phyloP scores from a whole-genome alignment of 2,113 vertebrate genomes.

The Naja naja region DNA sequence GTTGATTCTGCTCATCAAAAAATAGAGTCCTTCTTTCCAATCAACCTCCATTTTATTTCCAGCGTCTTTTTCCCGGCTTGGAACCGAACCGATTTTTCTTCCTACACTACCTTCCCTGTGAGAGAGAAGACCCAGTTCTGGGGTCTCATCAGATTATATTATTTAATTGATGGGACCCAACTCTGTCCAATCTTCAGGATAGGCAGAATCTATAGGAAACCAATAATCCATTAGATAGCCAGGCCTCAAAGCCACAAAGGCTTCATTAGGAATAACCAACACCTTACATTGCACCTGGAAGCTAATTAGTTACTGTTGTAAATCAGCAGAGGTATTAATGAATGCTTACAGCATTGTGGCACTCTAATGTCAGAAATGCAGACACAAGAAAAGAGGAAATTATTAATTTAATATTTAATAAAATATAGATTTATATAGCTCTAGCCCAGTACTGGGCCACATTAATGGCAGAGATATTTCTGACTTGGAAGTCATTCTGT shows the following conservation, averaged over 20 bases:
- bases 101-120: not conserved
- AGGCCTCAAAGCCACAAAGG: not conserved
- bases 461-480: not conserved
- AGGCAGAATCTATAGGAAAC: not conserved
- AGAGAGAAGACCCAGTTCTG: not conserved
- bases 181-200: not conserved
- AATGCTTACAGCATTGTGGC: not conserved
- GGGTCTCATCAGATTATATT: not conserved
- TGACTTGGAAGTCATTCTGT: not conserved
- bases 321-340: not conserved
- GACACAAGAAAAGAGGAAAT: not conserved
- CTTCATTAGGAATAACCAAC: not conserved
- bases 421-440: not conserved
- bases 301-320: not conserved
- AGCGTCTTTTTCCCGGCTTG: too few species aligned
- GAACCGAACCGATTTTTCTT: too few species aligned
- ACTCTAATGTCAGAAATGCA: not conserved
- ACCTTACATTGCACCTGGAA: not conserved
- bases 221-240: not conserved
- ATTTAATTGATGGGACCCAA: not conserved
- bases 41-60: too few species aligned
- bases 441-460: not conserved
- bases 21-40: too few species aligned
- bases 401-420: not conserved
- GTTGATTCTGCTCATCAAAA: too few species aligned